Evolutionary conservation across 2,113 vertebrate species (phyloP), one percentile per base, ranked within the genome.

Genomic region (Limnothrissa miodon): DNA sequence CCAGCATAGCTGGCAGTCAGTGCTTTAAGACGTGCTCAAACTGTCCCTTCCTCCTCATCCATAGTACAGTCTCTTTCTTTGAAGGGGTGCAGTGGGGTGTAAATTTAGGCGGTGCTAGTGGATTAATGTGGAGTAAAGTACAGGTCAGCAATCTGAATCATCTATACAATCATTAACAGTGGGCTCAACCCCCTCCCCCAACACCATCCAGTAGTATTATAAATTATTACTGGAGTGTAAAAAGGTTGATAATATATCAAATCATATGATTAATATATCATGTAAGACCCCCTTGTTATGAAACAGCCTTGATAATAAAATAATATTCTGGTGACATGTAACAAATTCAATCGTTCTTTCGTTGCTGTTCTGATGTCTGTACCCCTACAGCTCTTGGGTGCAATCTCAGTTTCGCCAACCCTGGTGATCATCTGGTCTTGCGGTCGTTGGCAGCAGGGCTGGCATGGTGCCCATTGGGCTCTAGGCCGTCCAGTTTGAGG

Each of bases 401-500:
- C 1, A n/a, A 44, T 82, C 29, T 51, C 9, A n/a, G n/a, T n/a
- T n/a, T n/a, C n/a, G n/a, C n/a, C n/a, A n/a, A 25, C 59, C 70
- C 45, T 81, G 51, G 29, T 4, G 78, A 78, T 97, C 94, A 97
- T 86, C 81, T 93, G 81, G 39, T 92, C 90, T 96, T 94, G 86
- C 45, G 80, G 66, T 83, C 17, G 45, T 89, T 66, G 29, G 59
- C 25, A 29, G 25, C 29, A 66, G 59, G 8, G 59, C 59, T 94
- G 48, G 82, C 85, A 45, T 89, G 84, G 2, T 83, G 85, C n/a
- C 89, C 53, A 0, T 88, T 93, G 74, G 90, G 83, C 70, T 93
- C 90, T 13, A 92, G 85, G 25, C 86, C 91, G 0, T 94, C 93
- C 90, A 97, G 87, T 51, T 91, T 94, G 81, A 98, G 92, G 85